Evolutionary conservation across 2,888 invertebrate species (phyloP).

Genomic region (Metalampra italica): DNA sequence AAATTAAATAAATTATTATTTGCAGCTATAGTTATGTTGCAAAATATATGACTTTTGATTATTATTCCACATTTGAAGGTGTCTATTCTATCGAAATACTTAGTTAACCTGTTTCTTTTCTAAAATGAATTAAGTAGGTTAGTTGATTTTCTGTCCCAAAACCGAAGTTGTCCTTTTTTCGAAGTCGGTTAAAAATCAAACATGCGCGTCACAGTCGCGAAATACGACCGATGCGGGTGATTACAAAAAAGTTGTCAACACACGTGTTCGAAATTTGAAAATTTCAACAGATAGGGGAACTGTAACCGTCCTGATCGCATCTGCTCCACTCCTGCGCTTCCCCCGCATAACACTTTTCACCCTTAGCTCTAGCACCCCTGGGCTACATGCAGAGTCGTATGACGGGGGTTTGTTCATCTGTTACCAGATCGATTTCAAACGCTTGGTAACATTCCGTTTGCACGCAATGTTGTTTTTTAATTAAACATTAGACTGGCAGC

Average conservation of each 20-base stretch:
- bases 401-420: slow-evolving; percentile 51
- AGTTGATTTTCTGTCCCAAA: slow-evolving; percentile 1
- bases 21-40: too few species aligned
- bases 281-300: slow-evolving; percentile 65
- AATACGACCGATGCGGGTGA: slow-evolving; percentile 54
- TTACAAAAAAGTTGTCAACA: slow-evolving; percentile 66
- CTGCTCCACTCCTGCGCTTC: slow-evolving; percentile 42
- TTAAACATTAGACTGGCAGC: slow-evolving; percentile 4
- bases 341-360: slow-evolving; percentile 28
- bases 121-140: too few species aligned
- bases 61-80: too few species aligned
- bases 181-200: slow-evolving; percentile 2
- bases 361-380: slow-evolving; percentile 24
- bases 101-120: too few species aligned
- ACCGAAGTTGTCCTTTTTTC: not conserved
- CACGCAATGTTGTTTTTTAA: slow-evolving; percentile 25
- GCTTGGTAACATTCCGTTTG: slow-evolving; percentile 13
- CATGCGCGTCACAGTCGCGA: slow-evolving; percentile 21
- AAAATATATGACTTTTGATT: too few species aligned
- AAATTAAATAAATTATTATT: too few species aligned
- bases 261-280: slow-evolving; percentile 70
- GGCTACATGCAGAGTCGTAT: slow-evolving; percentile 32
- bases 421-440: slow-evolving; percentile 35
- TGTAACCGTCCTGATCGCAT: slow-evolving; percentile 67
- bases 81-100: too few species aligned